Base-by-base conservation (phyloP, 2,888 invertebrate species). In the Lampropteryx suffumata region DNA sequence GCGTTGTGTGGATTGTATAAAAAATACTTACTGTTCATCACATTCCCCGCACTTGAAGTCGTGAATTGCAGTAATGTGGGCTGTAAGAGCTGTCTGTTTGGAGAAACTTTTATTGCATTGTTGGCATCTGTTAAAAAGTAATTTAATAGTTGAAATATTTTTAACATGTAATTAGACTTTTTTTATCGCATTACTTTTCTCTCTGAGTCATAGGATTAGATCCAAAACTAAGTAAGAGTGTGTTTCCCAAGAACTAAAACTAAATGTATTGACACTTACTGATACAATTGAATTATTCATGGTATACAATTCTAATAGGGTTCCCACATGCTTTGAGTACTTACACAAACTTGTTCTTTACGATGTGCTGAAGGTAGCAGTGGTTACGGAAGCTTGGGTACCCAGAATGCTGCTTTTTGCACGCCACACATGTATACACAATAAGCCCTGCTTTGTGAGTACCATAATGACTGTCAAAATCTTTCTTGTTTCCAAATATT, bases 341-440 rank as follows among this genome's bases (percentile, higher is more conserved):
- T 84, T 64, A 92, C 92, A 85, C 90, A 68, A 87, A 92, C 75
- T 89, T 84, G 44, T 91, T 84, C 67, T 91, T 92, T 12, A 84
- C 84, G 32, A 92, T 90, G 69, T 93, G 93, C 8, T 77, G 75
- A 37, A 71, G 70, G 69, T 93, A 93, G 74, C 92, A 92, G 73
- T 93, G 93, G 21, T 91, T 92, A 45, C 92, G 82, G 75, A 92
- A 92, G 48, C 90, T 91, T 1, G 90, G 84, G 69, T 92, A 93
- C 44, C 87, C 87, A 27, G 81, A 75, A 54, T 91, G 84, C 54
- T 91, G 87, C 62, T 90, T 91, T 61, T 81, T 82, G 69, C 93
- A 93, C 54, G 84, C 84, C 5, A 92, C 90, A 69, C 93, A 93
- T 5, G 92, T 92, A 72, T 92, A 93, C 12, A 90, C 77, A 32